These are phyloP conservation scores for Dendrocopos noguchii DNA, from an alignment of 2,113 vertebrate genomes.

Conservation along the genomic window DNA sequence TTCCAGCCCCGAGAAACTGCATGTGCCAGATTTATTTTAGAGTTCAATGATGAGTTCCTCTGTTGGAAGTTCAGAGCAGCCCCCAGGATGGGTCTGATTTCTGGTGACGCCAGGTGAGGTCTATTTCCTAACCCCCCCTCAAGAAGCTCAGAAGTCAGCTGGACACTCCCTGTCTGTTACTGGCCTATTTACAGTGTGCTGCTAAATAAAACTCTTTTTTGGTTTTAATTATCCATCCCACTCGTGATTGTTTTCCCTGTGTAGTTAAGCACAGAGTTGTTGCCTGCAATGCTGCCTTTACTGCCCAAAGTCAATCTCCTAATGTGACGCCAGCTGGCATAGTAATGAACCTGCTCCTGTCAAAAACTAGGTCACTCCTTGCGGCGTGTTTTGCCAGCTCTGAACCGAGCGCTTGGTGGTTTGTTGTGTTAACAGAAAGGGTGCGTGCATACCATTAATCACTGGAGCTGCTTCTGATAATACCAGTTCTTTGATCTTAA, in stretches of 20 bases:
- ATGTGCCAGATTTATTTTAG: not conserved
- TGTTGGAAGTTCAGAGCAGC: not conserved
- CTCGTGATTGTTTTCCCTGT: not conserved
- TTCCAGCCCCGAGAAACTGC: not conserved
- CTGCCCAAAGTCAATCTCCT: conserved; percentile 43
- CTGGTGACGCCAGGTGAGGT: not conserved
- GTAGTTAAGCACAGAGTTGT: not conserved
- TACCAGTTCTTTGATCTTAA: not conserved
- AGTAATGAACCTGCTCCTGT: conserved; percentile 12
- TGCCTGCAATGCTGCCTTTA: conserved; percentile 3
- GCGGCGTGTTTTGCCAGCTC: not conserved
- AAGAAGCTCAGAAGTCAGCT: not conserved
- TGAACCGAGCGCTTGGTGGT: not conserved
- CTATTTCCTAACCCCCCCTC: not conserved
- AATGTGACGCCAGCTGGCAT: conserved; percentile 2
- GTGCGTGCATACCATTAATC: conserved; percentile 8
- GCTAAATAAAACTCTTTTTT: not conserved
- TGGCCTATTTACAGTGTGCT: not conserved
- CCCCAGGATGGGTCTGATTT: not conserved
- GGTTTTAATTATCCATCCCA: not conserved
- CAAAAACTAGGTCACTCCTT: conserved; percentile 49
- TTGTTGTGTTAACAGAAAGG: conserved; percentile 35
- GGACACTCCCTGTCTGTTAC: not conserved
- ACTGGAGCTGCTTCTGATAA: conserved; percentile 31
- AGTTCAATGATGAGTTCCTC: not conserved